Conservation (phyloP, 2,113 vertebrate species). For the Nymphicus hollandicus region DNA sequence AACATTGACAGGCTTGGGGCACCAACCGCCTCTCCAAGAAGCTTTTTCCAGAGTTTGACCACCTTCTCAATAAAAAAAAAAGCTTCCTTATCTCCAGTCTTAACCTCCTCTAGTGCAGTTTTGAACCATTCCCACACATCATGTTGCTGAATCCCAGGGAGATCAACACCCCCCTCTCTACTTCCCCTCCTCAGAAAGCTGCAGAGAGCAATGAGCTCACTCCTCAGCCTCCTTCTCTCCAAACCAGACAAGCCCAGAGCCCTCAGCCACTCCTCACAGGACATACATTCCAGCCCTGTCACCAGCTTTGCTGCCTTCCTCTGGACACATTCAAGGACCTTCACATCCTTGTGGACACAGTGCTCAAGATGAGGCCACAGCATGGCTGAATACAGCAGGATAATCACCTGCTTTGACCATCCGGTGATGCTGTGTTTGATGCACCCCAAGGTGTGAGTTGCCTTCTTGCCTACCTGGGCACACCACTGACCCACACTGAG, state of each 20-base stretch:
- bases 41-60: background rate
- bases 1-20: background rate
- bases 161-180: no score
- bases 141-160: background rate
- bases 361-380: fast-evolving
- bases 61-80: background rate
- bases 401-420: background rate
- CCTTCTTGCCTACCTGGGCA: background rate
- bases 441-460: background rate
- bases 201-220: background rate
- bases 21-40: background rate
- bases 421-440: background rate
- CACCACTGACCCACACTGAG: background rate
- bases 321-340: background rate
- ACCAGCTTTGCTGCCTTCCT: background rate
- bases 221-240: background rate
- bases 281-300: background rate
- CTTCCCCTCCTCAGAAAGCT: background rate
- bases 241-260: background rate
- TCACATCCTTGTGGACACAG: background rate
- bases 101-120: background rate
- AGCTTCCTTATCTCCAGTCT: background rate
- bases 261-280: background rate
- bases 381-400: background rate
- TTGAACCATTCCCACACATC: background rate